These are phyloP conservation scores for Meliscaeva auricollis DNA, from an alignment of 2,888 invertebrate genomes.

Conservation along the genomic window DNA sequence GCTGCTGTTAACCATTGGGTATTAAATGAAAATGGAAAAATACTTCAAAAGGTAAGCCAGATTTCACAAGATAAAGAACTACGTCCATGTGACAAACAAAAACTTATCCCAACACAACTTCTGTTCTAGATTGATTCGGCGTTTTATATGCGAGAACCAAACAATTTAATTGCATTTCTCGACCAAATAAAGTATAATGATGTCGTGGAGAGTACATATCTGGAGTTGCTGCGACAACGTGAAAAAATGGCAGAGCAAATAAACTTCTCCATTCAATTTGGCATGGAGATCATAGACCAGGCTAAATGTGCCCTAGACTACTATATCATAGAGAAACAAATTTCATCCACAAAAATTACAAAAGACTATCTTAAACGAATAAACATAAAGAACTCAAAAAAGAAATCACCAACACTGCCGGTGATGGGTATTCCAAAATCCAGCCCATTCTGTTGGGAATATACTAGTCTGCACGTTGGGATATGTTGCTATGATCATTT, in stretches of 20 bases:
- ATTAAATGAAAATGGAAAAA: conserved; percentile 81
- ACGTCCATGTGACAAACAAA: not conserved
- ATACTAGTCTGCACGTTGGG: conserved; percentile 77
- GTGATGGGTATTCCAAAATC: conserved; percentile 44
- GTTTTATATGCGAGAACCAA: conserved; percentile 82
- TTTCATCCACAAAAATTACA: conserved; percentile 80
- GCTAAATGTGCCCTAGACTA: conserved; percentile 82
- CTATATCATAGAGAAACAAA: conserved; percentile 80
- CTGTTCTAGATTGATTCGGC: conserved; percentile 81
- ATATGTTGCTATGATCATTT: conserved; percentile 81
- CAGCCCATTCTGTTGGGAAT: conserved; percentile 79
- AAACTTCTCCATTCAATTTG: conserved; percentile 81
- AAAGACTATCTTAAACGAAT: conserved; percentile 81
- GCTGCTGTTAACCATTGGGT: conserved; percentile 81
- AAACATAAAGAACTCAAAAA: conserved; percentile 79
- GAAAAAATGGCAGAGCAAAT: conserved; percentile 82
- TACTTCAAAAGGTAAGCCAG: conserved; percentile 79
- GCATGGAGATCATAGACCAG: conserved; percentile 82
- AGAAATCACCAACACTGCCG: conserved; percentile 65
- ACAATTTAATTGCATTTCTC: conserved; percentile 82
- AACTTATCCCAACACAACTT: not conserved
- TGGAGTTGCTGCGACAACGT: conserved; percentile 81
- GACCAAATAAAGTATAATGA: conserved; percentile 83
- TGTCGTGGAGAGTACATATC: conserved; percentile 81
- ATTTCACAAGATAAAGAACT: not conserved